Base-by-base conservation (phyloP, 1,140 invertebrate species). In the Bombus sylvicola region DNA sequence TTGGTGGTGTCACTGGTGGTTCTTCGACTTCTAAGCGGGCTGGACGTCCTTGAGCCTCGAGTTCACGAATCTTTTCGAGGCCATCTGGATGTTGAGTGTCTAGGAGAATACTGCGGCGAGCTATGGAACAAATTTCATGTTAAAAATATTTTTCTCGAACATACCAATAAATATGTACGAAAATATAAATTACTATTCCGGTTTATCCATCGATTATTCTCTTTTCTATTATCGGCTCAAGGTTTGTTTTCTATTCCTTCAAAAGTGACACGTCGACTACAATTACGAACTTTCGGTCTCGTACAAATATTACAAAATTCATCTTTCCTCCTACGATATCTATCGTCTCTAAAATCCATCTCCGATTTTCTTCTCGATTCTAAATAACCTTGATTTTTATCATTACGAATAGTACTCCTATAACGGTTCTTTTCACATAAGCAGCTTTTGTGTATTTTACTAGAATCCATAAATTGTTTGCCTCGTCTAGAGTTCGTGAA, bases 11-110 rank as follows among this genome's bases (percentile, higher is more conserved):
- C 75, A 97, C 96, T 66, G 97, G 96, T 34, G 97, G 97, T 94
- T 98, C 98, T 93, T 98, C 97, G 2, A 98, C 96, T 95, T 98
- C 98, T 31, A 97, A 96, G 88, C 97, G 96, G 10, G 97, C 96
- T 88, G 97, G 97, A 91, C 96, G 96, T 12, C 97, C 97, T 95
- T 98, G 97, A 69, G 98, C 96, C 96, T 99, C 98, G 28, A 99
- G 95, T 93, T 98, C 97, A 89, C 97, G 96, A 79, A 99, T 99
- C 94, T 99, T 99, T 93, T 98, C 98, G 88, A 98, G 95, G 43
- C 98, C 98, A 95, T 98, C 98, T 8, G 98, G 98, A 96, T 99
- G 98, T 93, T 99, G 98, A 41, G 98, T 98, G 89, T 99, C 98
- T 80, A 98, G 93, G 83, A 98, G 97, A 93, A 99, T 98, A 90